Conservation (phyloP, 2,888 invertebrate genomes). For the Hemaris fuciformis region DNA sequence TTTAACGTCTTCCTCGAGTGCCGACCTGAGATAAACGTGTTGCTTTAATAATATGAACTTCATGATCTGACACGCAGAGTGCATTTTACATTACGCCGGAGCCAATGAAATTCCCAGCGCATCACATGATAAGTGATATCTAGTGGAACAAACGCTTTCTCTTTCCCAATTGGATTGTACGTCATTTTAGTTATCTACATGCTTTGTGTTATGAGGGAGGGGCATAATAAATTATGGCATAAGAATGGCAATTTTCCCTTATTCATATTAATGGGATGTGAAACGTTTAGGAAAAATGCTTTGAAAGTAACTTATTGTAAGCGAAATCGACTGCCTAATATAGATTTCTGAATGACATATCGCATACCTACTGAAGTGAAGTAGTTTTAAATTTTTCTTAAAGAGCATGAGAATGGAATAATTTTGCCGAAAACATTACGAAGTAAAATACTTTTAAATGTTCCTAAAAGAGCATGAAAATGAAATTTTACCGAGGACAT, state of each 20-base stretch:
- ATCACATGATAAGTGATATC: constrained; percentile 8
- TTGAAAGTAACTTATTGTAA: too few relatives aligned
- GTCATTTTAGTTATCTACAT: neutral
- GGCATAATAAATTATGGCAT: neutral
- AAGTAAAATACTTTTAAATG: too few relatives aligned
- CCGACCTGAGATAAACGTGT: neutral
- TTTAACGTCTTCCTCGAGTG: constrained; percentile 4
- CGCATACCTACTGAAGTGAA: too few relatives aligned
- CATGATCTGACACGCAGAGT: neutral
- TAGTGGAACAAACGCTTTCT: constrained; percentile 2
- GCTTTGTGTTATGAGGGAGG: neutral
- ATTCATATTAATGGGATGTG: neutral
- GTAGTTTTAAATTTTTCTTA: too few relatives aligned
- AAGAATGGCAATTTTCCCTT: neutral
- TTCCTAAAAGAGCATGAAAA: too few relatives aligned
- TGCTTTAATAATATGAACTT: neutral
- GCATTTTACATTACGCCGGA: neutral
- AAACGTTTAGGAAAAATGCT: too few relatives aligned
- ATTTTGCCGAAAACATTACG: too few relatives aligned
- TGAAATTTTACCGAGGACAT: too few relatives aligned
- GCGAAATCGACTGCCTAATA: too few relatives aligned
- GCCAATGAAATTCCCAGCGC: constrained; percentile 4
- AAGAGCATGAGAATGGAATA: too few relatives aligned
- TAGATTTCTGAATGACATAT: too few relatives aligned
- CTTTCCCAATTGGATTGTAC: neutral